Evolutionary conservation across 1,140 invertebrate species (phyloP).

Genomic region (Brachionus sp.): DNA sequence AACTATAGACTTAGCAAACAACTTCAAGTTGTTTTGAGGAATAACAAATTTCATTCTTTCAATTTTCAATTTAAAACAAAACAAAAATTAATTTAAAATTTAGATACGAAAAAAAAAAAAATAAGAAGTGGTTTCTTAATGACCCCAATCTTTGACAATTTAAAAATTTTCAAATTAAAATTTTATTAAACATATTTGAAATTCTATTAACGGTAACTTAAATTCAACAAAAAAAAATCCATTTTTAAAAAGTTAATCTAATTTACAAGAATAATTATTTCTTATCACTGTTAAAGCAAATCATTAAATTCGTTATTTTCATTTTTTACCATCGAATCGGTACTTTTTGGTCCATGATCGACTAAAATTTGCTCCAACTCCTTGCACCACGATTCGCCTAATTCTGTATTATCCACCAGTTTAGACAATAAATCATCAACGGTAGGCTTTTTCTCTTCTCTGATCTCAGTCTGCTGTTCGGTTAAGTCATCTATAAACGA

Average conservation of each 20-base stretch:
- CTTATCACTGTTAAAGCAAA: slow-evolving; percentile 40
- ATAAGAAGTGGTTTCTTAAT: background rate
- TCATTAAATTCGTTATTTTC: slow-evolving; percentile 12
- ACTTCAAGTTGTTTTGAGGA: slow-evolving; percentile 21
- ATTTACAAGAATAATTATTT: background rate
- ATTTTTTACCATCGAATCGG: background rate
- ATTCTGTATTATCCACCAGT: slow-evolving; percentile 5
- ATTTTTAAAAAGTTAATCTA: background rate
- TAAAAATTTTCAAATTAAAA: slow-evolving; percentile 8
- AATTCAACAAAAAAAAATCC: slow-evolving; percentile 16
- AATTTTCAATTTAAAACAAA: background rate
- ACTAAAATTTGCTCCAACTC: slow-evolving; percentile 38
- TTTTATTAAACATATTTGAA: background rate
- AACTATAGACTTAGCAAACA: slow-evolving; percentile 39
- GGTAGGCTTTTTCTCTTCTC: background rate
- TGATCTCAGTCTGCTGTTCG: background rate
- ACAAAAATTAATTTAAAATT: background rate
- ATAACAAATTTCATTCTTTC: slow-evolving; percentile 41
- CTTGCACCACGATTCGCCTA: background rate
- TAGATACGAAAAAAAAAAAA: background rate
- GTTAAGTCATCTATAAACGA: slow-evolving; percentile 35
- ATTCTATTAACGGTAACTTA: slow-evolving; percentile 28
- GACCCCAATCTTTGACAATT: background rate
- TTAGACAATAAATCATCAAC: background rate
- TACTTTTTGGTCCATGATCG: background rate